Base-by-base conservation (phyloP, 2,888 invertebrate genomes). In the Lysandra coridon region DNA sequence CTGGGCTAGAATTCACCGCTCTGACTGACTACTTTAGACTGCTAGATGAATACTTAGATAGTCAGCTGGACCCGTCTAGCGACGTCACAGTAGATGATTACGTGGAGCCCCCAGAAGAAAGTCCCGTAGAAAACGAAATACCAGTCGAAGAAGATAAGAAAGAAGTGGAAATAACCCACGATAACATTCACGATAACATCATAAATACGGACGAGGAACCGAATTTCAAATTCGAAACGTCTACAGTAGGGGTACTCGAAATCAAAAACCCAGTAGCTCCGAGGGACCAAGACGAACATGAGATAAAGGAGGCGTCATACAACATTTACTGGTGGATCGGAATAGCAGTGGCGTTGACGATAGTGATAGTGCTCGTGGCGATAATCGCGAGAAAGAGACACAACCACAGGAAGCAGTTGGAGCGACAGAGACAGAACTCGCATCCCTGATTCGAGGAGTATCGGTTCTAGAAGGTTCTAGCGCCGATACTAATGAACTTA, bases 11-110 rank as follows among this genome's bases (percentile, higher is more conserved):
- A 82, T 91, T 94, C 40, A 92, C 91, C n/a, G 91, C 94, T 1
- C 84, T 96, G 0, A 91, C 95, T 7, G 93, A 95, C 80, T 96
- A 95, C 84, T 96, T 95, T 83, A 89, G 91, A 83, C 91, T 95
- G 1, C 84, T 96, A 80, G 95, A 95, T 82, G 93, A 95, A 82
- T 95, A 95, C 86, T 88, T 96, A 82, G 94, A 95, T 57, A 90
- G 88, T 57, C 95, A 95, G 81, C 85, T 94, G 79, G 93, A 94
- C 69, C 93, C 92, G 33, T 23, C 83, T 4, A 89, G 88, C 1
- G 87, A 82, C 7, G 85, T 86, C 73, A 83, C 81, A 77, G 83
- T 87, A 1, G 90, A 90, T 49, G 93, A 93, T 81, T 94, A 94
- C 81, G 82, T 89, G 7, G 93, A 93, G 81, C 89, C 90, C 0